Evolutionary conservation across 2,888 invertebrate genomes (phyloP), one percentile per base, ranked within the genome.

Genomic region (Heteromurus nitidus): DNA sequence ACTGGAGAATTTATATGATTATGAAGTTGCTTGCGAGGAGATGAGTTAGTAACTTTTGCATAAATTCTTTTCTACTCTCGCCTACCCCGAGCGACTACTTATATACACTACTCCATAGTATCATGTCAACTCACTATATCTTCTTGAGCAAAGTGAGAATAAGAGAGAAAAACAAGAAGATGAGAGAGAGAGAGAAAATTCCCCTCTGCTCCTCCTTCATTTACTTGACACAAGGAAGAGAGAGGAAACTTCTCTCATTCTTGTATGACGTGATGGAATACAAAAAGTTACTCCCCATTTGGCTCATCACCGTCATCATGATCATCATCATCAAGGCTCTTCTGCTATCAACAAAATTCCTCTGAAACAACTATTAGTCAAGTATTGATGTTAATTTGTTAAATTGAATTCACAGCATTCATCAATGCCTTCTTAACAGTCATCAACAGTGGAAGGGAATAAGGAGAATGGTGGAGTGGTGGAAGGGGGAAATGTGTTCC

Each of bases 21-120:
- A 75, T 75, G 75, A 75, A 75, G 75, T 75, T 75, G 75, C 74
- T 74, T 30, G 20, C 16, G 64, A 74, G 75, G 67, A 75, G 75
- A 75, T 75, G 75, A 75, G 75, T 75, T 75, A 75, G 65, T 53
- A 75, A 75, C 67, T 75, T 74, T 74, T 75, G 75, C 75, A 75
- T 75, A 75, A 75, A 67, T 75, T 64, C 74, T 47, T 74, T 50
- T 44, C 31, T 30, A 42, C 67, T 55, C 26, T 55, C 31, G 42
- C 28, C 30, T 5, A 44, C 47, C 26, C 24, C 47, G n/a, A n/a
- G 55, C 3, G n/a, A 50, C 69, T 69, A 18, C 36, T 50, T n/a
- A n/a, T n/a, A n/a, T n/a, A n/a, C n/a, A n/a, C n/a, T n/a, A n/a
- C n/a, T n/a, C n/a, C n/a, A n/a, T n/a, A n/a, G n/a, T n/a, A n/a